Evolutionary conservation across 2,113 vertebrate species (phyloP), one percentile per base, ranked within the genome.

Genomic region (Colaptes auratus): DNA sequence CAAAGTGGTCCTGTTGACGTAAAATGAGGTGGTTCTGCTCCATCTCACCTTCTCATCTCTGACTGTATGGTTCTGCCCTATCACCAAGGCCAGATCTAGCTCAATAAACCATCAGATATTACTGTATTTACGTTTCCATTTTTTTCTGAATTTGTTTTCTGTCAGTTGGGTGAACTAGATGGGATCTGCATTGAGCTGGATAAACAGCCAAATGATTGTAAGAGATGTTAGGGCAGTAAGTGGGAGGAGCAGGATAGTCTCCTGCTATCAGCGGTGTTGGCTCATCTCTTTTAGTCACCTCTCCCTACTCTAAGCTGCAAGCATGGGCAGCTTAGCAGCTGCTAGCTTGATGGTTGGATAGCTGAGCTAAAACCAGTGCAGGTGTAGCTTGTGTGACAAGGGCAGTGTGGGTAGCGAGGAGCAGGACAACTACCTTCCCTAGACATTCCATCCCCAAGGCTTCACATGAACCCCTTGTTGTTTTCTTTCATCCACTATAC

Each of bases 351-450:
- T 44, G 46, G 11, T 35, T 27, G 72, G 73, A 7, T 15, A 13
- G 42, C 52, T 67, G 65, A 70, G 64, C 52, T 77, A 3, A 74
- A 53, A 25, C 58, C 53, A 5, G 0, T 3, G 61, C 44, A 39
- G 46, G 12, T 19, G 13, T 30, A 35, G 25, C 36, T 56, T 63
- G 36, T 74, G 58, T 6, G 5, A 2, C 19, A 56, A 33, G 69
- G 86, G 52, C 2, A 0, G 30, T 3, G 31, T 24, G 39, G n/a
- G 15, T 4, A 31, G 12, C 0, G 0, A 66, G 33, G 42, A 42
- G 13, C 58, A 67, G 61, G 80, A 53, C 33, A 39, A 7, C 25
- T 75, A 61, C 42, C 31, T n/a, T 72, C 33, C 28, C 21, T 7
- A 78, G 53, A 44, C 36, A 61, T 31, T 27, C 6, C n/a, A 3